A percentile compares a stretch with the other conserved stretches of the same genome.
phyloP scores from a whole-genome alignment of 2,888 invertebrate species.

The Gymnosoma rotundatum region DNA sequence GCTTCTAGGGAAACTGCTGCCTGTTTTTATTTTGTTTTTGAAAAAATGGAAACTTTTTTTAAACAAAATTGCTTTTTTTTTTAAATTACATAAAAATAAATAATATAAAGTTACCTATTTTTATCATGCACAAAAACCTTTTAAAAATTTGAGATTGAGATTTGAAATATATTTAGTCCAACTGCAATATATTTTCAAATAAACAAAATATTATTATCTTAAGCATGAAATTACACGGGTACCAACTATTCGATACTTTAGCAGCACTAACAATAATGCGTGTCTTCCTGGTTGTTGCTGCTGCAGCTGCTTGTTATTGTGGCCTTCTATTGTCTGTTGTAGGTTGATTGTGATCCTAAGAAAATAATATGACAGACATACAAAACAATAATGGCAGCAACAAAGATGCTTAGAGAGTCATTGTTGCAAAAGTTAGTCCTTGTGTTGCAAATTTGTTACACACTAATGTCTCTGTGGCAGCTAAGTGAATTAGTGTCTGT shows the following conservation, averaged over 20 bases:
- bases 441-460: constrained; percentile 63
- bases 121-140: no score
- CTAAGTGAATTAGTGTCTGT: constrained; percentile 59
- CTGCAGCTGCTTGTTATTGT: constrained; percentile 39
- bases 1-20: no score
- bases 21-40: no score
- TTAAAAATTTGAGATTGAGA: no score
- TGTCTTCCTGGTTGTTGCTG: constrained; percentile 15
- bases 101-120: no score
- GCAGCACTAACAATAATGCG: constrained; percentile 27
- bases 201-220: no score
- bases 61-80: no score
- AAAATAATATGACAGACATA: constrained; percentile 51
- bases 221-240: no score
- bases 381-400: constrained; percentile 22
- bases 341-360: constrained; percentile 53
- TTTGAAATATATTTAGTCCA: no score
- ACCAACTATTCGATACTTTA: neutral
- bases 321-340: constrained; percentile 51
- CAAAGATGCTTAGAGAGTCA: constrained; percentile 41
- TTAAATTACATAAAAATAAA: no score
- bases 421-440: constrained; percentile 61
- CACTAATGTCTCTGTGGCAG: constrained; percentile 49
- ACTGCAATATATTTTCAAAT: no score
- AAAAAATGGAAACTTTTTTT: no score